These are phyloP conservation scores for Meriones unguiculatus DNA, from an alignment of 2,113 vertebrate species.

Conservation along the genomic window DNA sequence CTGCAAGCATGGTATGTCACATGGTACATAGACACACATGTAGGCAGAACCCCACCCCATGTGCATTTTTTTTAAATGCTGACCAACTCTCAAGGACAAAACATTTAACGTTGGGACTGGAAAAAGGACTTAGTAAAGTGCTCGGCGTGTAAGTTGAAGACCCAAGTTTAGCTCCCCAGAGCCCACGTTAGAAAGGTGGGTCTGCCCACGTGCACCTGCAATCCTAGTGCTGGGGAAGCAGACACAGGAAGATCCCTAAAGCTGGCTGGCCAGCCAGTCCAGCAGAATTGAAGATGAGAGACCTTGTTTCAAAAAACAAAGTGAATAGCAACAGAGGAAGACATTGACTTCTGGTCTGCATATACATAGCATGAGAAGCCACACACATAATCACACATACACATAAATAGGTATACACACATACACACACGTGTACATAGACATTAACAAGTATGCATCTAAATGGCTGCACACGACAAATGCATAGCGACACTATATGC, in stretches of 20 bases:
- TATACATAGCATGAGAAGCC: not conserved
- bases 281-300: not conserved
- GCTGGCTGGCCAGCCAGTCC: not conserved
- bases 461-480: not conserved
- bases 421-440: not conserved
- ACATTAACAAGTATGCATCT: not conserved
- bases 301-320: not conserved
- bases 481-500: no score
- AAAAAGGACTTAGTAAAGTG: not conserved
- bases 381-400: not conserved
- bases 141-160: not conserved
- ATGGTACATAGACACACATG: not conserved
- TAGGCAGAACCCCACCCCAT: not conserved
- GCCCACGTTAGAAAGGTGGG: not conserved
- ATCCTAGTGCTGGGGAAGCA: not conserved
- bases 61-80: not conserved
- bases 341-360: not conserved
- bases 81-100: not conserved
- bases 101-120: not conserved
- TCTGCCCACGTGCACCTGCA: not conserved
- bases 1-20: not conserved
- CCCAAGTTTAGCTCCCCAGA: not conserved
- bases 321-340: not conserved
- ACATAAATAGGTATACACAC: not conserved
- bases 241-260: not conserved